A percentile compares a stretch with the other conserved stretches of the same genome.
These are phyloP conservation scores for Caenorhabditis sulstoni DNA, from an alignment of 2,888 invertebrate species.

Conservation along the genomic window DNA sequence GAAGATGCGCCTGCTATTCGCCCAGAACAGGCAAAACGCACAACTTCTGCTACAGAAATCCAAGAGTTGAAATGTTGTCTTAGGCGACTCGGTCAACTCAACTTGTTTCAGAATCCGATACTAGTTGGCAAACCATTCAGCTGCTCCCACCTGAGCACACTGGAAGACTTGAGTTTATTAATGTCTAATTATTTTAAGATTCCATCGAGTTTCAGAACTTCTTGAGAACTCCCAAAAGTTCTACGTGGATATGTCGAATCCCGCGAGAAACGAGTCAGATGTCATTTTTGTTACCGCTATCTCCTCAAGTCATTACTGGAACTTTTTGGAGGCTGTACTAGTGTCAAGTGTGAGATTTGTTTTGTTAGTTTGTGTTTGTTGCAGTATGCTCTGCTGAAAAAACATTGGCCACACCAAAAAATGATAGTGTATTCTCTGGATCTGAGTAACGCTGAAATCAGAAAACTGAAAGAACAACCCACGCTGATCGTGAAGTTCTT, in stretches of 20 bases:
- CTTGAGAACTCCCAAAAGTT: background rate
- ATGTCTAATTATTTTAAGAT: background rate
- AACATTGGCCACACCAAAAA: constrained; percentile 31
- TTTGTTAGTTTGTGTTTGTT: background rate
- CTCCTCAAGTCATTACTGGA: constrained; percentile 23
- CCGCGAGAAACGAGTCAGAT: constrained; percentile 5
- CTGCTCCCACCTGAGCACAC: constrained; percentile 9
- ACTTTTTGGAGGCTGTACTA: constrained; percentile 23
- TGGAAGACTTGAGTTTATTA: constrained; percentile 28
- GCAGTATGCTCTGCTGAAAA: constrained; percentile 16
- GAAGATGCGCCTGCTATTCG: too few species aligned
- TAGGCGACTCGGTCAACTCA: background rate
- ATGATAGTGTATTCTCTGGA: constrained; percentile 25
- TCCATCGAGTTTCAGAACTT: background rate
- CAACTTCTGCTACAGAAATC: too few species aligned
- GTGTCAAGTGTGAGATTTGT: too few species aligned
- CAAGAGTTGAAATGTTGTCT: too few species aligned
- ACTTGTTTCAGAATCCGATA: constrained; percentile 6
- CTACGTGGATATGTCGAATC: constrained; percentile 1
- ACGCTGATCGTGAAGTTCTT: constrained; percentile 10
- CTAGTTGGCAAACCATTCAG: constrained; percentile 22
- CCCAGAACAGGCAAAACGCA: too few species aligned
- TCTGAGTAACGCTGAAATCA: constrained; percentile 1
- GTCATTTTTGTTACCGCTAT: constrained; percentile 30
- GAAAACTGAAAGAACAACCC: background rate